phyloP scores from a whole-genome alignment of 2,113 vertebrate species.

The Zapus hudsonius region DNA sequence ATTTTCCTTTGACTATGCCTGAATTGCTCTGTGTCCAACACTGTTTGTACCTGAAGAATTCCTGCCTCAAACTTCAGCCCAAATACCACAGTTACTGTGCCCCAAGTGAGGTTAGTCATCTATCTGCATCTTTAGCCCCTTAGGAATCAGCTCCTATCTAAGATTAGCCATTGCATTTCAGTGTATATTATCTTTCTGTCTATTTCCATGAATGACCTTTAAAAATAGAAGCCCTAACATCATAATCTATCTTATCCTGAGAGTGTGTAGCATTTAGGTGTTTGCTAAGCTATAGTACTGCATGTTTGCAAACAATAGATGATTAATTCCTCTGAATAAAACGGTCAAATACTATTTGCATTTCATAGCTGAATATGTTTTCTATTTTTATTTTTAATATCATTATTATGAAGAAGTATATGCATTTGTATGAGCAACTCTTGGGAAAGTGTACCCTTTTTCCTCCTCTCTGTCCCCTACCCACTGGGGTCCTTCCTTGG shows the following conservation, averaged over 20 bases:
- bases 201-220: not conserved
- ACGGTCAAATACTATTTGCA: not conserved
- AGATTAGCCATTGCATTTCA: conserved; percentile 7
- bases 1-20: not conserved
- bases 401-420: too few relatives aligned
- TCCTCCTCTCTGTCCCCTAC: too few relatives aligned
- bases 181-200: not conserved
- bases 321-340: not conserved
- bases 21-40: not conserved
- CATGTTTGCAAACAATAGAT: not conserved
- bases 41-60: conserved; percentile 24
- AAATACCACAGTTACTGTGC: not conserved
- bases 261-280: not conserved
- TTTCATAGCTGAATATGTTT: too few relatives aligned
- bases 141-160: not conserved
- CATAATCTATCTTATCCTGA: not conserved
- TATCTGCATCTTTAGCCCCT: not conserved
- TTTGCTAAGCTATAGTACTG: not conserved
- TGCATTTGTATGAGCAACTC: too few relatives aligned
- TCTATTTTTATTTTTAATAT: too few relatives aligned
- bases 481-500: too few relatives aligned
- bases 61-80: not conserved
- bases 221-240: not conserved
- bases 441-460: too few relatives aligned
- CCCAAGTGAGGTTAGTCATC: not conserved